A percentile compares a stretch with the other conserved stretches of the same genome.
Conservation (phyloP, 2,888 invertebrate genomes). For the Mycogona germanica region DNA sequence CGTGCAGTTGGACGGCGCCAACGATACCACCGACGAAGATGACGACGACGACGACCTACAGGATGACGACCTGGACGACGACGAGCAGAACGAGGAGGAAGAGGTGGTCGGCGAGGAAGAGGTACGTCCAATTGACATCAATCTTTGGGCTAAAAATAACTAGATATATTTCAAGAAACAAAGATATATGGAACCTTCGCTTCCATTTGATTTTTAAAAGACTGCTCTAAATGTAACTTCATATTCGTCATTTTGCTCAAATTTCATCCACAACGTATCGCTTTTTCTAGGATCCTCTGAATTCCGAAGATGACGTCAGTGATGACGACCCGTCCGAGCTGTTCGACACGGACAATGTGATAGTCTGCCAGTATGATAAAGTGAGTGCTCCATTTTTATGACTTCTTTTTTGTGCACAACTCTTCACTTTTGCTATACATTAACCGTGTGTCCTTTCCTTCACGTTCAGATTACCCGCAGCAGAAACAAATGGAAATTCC, state of each 20-base stretch:
- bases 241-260: not conserved
- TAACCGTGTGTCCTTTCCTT: too few relatives aligned
- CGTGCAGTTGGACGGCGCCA: slow-evolving; percentile 36
- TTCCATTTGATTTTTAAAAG: too few relatives aligned
- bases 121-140: too few relatives aligned
- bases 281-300: slow-evolving; percentile 65
- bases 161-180: slow-evolving; percentile 11
- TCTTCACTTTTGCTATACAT: slow-evolving; percentile 21
- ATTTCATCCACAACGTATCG: not conserved
- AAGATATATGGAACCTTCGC: too few relatives aligned
- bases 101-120: slow-evolving; percentile 39
- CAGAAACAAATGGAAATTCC: slow-evolving; percentile 99
- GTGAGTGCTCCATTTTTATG: slow-evolving; percentile 36
- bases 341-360: slow-evolving; percentile 98
- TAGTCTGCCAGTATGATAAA: slow-evolving; percentile 99
- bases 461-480: slow-evolving; percentile 89
- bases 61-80: slow-evolving; percentile 51
- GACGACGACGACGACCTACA: slow-evolving; percentile 68
- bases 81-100: slow-evolving; percentile 65
- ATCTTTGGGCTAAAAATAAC: too few relatives aligned
- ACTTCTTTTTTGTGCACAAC: not conserved
- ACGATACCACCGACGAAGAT: slow-evolving; percentile 42
- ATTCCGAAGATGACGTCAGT: slow-evolving; percentile 94
- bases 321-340: slow-evolving; percentile 75
- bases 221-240: too few relatives aligned